A percentile compares a stretch with the other conserved stretches of the same genome.
These are phyloP conservation scores for Oncorhynchus nerka DNA, from an alignment of 2,113 vertebrate species.

Conservation along the genomic window DNA sequence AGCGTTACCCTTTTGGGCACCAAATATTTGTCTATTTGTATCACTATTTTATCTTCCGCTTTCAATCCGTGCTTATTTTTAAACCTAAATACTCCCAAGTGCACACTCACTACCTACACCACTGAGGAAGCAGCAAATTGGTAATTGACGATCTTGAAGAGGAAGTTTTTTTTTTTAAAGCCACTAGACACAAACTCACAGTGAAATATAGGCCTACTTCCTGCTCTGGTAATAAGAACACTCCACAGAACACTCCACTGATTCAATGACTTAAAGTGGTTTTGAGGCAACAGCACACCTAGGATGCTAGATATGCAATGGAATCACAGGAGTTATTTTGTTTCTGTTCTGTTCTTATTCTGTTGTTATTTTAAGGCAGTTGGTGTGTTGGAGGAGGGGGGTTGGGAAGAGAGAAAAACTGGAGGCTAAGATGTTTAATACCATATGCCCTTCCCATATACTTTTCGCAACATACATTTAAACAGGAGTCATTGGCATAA, in stretches of 20 bases:
- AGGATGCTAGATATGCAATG: not conserved
- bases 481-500: no score
- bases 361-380: not conserved
- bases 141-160: not conserved
- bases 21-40: not conserved
- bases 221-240: constrained; percentile 7
- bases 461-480: not conserved
- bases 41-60: not conserved
- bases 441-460: not conserved
- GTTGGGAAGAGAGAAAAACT: not conserved
- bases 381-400: not conserved
- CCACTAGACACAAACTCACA: constrained; percentile 28
- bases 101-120: not conserved
- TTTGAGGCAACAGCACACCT: not conserved
- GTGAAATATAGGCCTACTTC: constrained; percentile 25
- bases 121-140: not conserved
- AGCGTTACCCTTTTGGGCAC: no score
- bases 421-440: not conserved
- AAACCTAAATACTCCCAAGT: not conserved
- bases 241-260: not conserved
- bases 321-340: not conserved
- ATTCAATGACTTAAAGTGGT: not conserved
- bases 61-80: not conserved
- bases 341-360: no score
- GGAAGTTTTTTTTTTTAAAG: not conserved